Evolutionary conservation across 2,797 vertebrate genomes (phyloP), one percentile per base, ranked within the genome.

Genomic region (Sebastes diploproa): DNA sequence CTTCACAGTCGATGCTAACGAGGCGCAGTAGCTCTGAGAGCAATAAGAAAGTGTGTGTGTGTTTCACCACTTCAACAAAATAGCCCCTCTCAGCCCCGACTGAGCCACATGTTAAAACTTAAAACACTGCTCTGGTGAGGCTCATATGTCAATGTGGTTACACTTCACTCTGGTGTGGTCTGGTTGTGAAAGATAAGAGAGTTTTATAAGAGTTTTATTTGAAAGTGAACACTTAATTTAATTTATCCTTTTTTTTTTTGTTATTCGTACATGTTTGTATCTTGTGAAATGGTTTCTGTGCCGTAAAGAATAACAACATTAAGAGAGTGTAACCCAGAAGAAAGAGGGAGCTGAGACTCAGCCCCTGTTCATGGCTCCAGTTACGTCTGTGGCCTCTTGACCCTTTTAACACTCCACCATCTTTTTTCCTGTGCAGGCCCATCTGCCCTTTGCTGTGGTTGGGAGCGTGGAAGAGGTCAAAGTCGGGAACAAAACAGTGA

Each of bases 401-500:
- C 29, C 63, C 78, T 59, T 74, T 59, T 59, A 69, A 72, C 50
- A 18, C 16, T 77, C n/a, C 18, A 22, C 8, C 20, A 5, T 52
- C 25, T 22, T 29, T 84, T 78, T 85, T 23, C 42, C 46, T 80
- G 23, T 56, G 3, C 87, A 99, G 98, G 98, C 98, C 67, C 98
- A 99, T 90, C 96, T 99, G 86, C 98, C 98, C 0, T 99, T 99
- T 1, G 98, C 98, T 2, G 98, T 99, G 81, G 98, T 99, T 0
- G 98, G 98, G 76, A 99, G 98, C 91, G 97, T 97, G 1, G 98
- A 99, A 88, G 98, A 99, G 92, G 97, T 99, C 80, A 99, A 99
- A 84, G 98, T 99, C 68, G 98, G 98, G 12, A 99, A 99, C 95
- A 99, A 99, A 93, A 96, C 97, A 38, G 98, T 99, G 88, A 94